Evolutionary conservation across 2,888 invertebrate genomes (phyloP), one percentile per base, ranked within the genome.

Genomic region (Ctena decussata): DNA sequence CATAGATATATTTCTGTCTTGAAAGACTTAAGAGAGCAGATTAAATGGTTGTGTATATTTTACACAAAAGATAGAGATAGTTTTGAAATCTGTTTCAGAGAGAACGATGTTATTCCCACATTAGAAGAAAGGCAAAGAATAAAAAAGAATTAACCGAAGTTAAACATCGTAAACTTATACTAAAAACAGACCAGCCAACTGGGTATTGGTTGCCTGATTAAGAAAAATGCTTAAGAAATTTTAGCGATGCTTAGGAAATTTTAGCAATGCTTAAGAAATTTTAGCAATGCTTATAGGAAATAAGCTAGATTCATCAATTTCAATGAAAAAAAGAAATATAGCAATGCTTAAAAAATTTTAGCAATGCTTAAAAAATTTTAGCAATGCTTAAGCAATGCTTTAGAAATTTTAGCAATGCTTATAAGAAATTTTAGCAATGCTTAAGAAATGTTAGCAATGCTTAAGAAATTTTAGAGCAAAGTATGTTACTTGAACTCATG

Each of bases 1-100:
- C 83, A 89, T 44, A 89, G 78, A 77, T 89, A 85, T 37, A 87
- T 85, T 53, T 82, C 86, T 6, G 87, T 89, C 6, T 37, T 89
- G 44, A 89, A 86, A 74, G 85, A 83, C 71, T 72, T 86, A 27
- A 53, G 86, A 53, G 87, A 87, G 30, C 84, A 89, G 41, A 84
- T 79, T 32, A 80, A 81, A 73, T 80, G 77, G 80, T 69, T 88
- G 32, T 79, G 80, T 39, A 79, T 88, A 39, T 89, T 89, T 44
- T 80, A 89, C 75, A 79, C 72, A 30, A 88, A 88, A 49, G 84
- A 88, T 60, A 41, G 73, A 53, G 79, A 73, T 82, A 80, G 77
- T 72, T 87, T 85, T 80, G 87, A 85, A n/a, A 75, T 86, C 27
- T 85, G 87, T 73, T 73, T 89, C n/a, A 60, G 87, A 37, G 86